phyloP scores from a whole-genome alignment of 2,797 vertebrate genomes.

The Enteromius afrohamiltoni region DNA sequence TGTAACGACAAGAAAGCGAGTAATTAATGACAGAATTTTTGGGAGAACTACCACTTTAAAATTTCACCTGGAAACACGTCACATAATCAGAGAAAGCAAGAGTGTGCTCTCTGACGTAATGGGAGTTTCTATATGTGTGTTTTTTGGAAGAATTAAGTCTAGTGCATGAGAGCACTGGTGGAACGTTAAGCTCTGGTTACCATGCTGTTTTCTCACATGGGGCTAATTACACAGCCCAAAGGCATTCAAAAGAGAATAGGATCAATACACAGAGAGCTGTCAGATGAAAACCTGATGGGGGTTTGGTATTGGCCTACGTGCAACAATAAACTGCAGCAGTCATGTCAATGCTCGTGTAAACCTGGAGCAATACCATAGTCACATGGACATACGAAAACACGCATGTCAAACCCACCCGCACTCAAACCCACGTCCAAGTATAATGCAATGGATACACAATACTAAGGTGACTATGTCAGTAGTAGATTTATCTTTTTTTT shows the following conservation, averaged over 20 bases:
- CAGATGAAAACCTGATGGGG: conserved; percentile 43
- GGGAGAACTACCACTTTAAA: too few species aligned
- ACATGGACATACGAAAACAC: background rate
- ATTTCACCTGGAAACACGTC: too few species aligned
- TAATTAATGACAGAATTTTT: too few species aligned
- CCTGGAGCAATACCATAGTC: conserved; percentile 16
- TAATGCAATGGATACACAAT: background rate
- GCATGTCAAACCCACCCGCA: conserved; percentile 8
- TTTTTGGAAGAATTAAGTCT: conserved; percentile 27
- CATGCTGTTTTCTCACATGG: conserved; percentile 44
- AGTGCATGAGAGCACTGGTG: conserved; percentile 7
- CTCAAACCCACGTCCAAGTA: background rate
- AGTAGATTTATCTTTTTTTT: background rate
- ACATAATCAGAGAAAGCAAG: too few species aligned
- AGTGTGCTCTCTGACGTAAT: too few species aligned
- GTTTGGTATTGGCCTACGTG: conserved; percentile 21
- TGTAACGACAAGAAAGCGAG: too few species aligned
- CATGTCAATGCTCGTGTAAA: conserved; percentile 5
- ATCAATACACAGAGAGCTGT: conserved; percentile 44
- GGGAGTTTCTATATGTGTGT: background rate
- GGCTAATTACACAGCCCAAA: conserved; percentile 51
- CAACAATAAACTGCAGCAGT: conserved; percentile 34
- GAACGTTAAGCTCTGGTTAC: conserved; percentile 20
- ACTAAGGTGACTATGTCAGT: background rate
- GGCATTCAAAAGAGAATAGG: conserved; percentile 36